Conservation (phyloP, 2,113 vertebrate species). For the Eclectus roratus region DNA sequence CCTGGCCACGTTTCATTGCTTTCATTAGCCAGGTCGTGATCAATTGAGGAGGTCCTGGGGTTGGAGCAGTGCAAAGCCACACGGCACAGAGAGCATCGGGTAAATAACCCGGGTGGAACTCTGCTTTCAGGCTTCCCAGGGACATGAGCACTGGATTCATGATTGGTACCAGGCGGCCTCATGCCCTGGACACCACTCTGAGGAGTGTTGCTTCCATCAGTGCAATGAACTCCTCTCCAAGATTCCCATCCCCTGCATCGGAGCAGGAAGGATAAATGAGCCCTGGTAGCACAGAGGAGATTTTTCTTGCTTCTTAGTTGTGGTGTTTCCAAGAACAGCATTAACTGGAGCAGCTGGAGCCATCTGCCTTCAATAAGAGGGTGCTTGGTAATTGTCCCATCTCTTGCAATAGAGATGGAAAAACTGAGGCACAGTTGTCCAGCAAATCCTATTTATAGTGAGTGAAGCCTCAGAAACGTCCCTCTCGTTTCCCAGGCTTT, state of each 20-base stretch:
- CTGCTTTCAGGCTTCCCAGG: not conserved
- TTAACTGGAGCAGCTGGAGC: constrained; percentile 8
- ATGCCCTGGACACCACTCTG: not conserved
- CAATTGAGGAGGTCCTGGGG: not conserved
- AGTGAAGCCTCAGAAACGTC: not conserved
- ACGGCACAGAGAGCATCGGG: not conserved
- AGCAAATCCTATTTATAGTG: not conserved
- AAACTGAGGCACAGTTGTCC: not conserved
- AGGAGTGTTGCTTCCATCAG: not conserved
- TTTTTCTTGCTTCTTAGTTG: not conserved
- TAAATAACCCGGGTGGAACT: not conserved
- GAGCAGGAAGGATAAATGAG: not conserved
- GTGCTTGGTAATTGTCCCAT: not conserved
- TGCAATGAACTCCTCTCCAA: not conserved
- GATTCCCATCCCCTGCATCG: not conserved
- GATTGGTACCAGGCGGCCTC: not conserved
- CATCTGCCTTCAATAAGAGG: not conserved
- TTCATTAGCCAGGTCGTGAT: not conserved
- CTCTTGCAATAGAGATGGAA: not conserved
- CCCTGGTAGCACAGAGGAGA: not conserved
- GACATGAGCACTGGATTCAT: not conserved
- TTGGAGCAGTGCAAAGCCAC: not conserved
- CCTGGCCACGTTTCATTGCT: not conserved
- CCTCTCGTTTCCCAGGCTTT: not conserved
- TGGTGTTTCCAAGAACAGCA: constrained; percentile 38